These are phyloP conservation scores for Ictalurus furcatus DNA, from an alignment of 2,113 vertebrate species.

Conservation along the genomic window DNA sequence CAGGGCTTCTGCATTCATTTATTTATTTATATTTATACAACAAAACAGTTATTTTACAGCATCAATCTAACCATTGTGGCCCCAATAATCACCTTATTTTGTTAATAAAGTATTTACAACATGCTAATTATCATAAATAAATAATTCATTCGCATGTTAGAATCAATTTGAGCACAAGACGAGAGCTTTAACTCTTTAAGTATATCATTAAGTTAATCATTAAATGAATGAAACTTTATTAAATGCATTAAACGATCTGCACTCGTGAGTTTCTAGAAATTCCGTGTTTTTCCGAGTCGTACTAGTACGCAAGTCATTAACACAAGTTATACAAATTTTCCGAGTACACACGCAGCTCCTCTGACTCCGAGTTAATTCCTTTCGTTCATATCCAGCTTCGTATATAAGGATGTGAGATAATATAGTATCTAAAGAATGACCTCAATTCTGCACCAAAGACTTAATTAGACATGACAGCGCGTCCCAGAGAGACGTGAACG, in stretches of 20 bases:
- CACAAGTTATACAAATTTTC: background rate
- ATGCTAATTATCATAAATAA: background rate
- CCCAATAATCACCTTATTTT: background rate
- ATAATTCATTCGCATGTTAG: background rate
- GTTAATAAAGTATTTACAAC: background rate
- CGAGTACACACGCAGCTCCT: background rate
- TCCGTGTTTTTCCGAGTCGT: background rate
- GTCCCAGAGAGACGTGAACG: conserved; percentile 60
- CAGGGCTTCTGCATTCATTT: too few species aligned
- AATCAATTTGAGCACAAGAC: background rate
- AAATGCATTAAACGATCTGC: background rate
- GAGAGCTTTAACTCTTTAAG: background rate
- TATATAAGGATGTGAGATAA: conserved; percentile 45
- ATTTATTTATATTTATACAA: too few species aligned
- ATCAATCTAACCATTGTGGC: background rate
- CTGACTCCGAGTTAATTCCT: conserved; percentile 8
- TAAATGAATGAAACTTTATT: background rate
- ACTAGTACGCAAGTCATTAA: too few species aligned
- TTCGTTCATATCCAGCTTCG: conserved; percentile 51
- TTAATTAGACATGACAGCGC: conserved; percentile 66
- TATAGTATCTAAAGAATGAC: conserved; percentile 59
- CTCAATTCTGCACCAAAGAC: conserved; percentile 48
- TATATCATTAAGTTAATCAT: background rate
- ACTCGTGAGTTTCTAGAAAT: background rate
- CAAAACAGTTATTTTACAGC: background rate